Conservation (phyloP, 2,888 invertebrate genomes). For the Biston stratarius region DNA sequence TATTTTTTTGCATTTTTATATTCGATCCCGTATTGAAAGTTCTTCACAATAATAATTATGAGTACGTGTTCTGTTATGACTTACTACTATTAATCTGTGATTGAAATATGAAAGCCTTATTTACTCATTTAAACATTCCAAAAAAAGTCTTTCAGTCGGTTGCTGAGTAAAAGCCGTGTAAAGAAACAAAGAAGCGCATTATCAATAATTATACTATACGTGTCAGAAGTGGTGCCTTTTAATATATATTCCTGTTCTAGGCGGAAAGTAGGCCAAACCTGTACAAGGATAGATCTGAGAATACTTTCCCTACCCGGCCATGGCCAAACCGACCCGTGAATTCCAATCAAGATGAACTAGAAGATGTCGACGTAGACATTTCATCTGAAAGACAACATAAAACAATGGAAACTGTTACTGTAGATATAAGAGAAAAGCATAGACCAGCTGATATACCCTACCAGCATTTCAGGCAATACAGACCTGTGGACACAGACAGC, state of each 20-base stretch:
- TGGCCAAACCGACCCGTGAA: slow-evolving; percentile 2
- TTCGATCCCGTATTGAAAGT: no score
- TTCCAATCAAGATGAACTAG: slow-evolving; percentile 3
- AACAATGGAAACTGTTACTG: not conserved
- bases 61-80: no score
- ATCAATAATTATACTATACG: no score
- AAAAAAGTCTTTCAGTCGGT: no score
- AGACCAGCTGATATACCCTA: not conserved
- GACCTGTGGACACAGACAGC: not conserved
- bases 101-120: no score
- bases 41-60: no score
- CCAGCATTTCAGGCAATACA: not conserved
- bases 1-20: no score
- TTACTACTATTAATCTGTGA: no score
- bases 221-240: not conserved
- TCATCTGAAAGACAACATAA: not conserved
- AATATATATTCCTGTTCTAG: not conserved
- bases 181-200: no score
- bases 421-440: not conserved
- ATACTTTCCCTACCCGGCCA: not conserved
- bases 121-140: no score
- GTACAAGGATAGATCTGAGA: not conserved
- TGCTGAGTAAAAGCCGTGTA: no score
- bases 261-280: not conserved
- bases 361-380: not conserved